Percentiles rank a stretch among this genome's conserved stretches.
phyloP scores from a whole-genome alignment of 2,113 vertebrate species.

The Phocoena phocoena region DNA sequence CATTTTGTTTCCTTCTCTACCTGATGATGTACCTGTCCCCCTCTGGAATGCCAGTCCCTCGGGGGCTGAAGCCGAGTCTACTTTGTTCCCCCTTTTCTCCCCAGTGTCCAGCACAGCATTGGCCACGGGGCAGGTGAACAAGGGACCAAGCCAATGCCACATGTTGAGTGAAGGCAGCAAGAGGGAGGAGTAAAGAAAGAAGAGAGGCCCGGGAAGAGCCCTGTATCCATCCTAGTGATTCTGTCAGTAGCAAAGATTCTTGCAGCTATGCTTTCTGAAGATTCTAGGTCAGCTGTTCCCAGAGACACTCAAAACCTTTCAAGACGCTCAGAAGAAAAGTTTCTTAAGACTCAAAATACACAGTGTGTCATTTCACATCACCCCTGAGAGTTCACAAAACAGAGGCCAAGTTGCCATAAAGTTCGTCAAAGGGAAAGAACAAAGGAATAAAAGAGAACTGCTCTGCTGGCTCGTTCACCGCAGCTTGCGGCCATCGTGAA shows the following conservation, averaged over 20 bases:
- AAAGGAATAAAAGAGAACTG: neutral
- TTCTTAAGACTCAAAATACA: neutral
- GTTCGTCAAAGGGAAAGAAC: neutral
- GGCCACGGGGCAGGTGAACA: neutral
- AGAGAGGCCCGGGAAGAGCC: neutral
- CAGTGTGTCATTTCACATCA: neutral
- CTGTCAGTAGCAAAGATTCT: neutral
- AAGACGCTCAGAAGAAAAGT: neutral
- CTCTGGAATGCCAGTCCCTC: neutral
- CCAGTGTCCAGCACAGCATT: too few species aligned
- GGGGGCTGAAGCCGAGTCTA: rapidly evolving
- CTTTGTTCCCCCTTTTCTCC: neutral
- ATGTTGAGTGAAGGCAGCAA: rapidly evolving
- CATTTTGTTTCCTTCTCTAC: neutral
- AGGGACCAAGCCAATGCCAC: neutral
- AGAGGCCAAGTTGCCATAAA: neutral
- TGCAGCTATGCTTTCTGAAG: neutral
- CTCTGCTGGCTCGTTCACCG: neutral
- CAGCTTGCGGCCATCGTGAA: rapidly evolving
- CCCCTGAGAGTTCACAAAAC: neutral
- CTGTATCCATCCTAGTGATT: rapidly evolving
- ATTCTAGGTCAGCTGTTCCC: neutral
- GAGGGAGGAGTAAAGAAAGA: neutral
- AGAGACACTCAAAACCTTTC: neutral
- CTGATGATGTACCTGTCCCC: neutral